Evolutionary conservation across 30 jellyfish, hydroid and myxozoan species (phyloP).

Genomic region (Clytia hemisphaerica): DNA sequence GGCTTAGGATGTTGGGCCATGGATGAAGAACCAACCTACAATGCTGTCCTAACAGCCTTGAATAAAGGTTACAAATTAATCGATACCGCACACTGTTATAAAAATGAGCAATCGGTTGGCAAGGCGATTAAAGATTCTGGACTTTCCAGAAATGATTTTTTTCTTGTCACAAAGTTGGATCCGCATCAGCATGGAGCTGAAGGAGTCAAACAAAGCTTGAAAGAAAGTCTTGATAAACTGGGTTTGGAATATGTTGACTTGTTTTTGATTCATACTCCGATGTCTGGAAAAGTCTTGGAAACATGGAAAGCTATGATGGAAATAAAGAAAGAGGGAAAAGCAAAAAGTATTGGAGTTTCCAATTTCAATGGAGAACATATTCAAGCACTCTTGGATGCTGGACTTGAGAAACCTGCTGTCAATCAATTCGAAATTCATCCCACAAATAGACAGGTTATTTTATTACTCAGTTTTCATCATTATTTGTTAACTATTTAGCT

Average conservation of each 20-base stretch:
- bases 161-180: conserved; percentile 76
- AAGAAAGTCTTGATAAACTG: conserved; percentile 45
- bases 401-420: conserved; percentile 63
- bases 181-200: conserved; percentile 50
- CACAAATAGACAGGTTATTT: conserved; percentile 55
- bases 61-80: conserved; percentile 66
- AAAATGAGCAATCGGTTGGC: conserved; percentile 74
- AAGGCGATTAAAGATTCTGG: conserved; percentile 61
- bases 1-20: conserved; percentile 67
- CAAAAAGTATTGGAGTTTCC: conserved; percentile 91
- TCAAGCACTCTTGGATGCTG: conserved; percentile 41
- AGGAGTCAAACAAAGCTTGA: conserved; percentile 44
- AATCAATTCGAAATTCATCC: conserved; percentile 95
- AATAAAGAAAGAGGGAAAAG: conserved; percentile 55
- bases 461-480: too few species aligned
- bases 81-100: conserved; percentile 75
- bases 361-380: conserved; percentile 77
- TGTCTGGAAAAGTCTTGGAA: conserved; percentile 48
- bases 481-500: too few species aligned
- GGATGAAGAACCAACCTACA: conserved; percentile 12
- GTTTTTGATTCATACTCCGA: conserved; percentile 75
- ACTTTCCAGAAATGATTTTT: conserved; percentile 58
- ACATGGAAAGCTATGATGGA: conserved; percentile 84
- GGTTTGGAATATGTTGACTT: conserved; percentile 75
- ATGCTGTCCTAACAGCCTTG: conserved; percentile 52